These are phyloP conservation scores for Chesias legatella DNA, from an alignment of 2,888 invertebrate genomes.

Conservation along the genomic window DNA sequence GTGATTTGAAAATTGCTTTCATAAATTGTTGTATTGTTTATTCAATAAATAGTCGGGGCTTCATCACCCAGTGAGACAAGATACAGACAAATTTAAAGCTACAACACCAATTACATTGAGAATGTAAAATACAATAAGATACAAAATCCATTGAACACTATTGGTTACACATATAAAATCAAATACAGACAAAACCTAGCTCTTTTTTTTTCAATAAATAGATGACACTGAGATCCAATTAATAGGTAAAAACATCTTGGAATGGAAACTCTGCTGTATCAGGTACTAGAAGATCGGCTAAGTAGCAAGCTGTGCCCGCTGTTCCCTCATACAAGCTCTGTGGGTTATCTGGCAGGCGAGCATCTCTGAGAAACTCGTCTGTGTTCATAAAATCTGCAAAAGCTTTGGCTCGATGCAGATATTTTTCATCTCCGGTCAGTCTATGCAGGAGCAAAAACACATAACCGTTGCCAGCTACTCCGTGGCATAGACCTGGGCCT, in stretches of 20 bases:
- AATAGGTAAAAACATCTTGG: slow-evolving; percentile 83
- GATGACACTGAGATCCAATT: slow-evolving; percentile 17
- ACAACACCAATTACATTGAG: slow-evolving; percentile 12
- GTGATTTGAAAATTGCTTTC: not conserved
- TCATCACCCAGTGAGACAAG: slow-evolving; percentile 16
- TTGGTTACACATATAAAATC: slow-evolving; percentile 1
- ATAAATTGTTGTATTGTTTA: slow-evolving; percentile 11
- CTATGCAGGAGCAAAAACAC: slow-evolving; percentile 88
- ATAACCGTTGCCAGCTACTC: slow-evolving; percentile 91
- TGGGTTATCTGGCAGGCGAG: slow-evolving; percentile 89
- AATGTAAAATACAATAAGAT: slow-evolving; percentile 12
- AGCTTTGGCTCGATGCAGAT: slow-evolving; percentile 86
- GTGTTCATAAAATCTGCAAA: slow-evolving; percentile 88
- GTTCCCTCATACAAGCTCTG: slow-evolving; percentile 92
- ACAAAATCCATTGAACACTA: slow-evolving; percentile 9
- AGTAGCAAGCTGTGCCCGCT: slow-evolving; percentile 91
- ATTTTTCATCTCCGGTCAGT: slow-evolving; percentile 84
- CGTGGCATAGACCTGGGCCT: slow-evolving; percentile 95
- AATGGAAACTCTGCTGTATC: slow-evolving; percentile 90
- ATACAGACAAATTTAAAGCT: slow-evolving; percentile 14
- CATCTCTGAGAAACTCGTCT: slow-evolving; percentile 83
- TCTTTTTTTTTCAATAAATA: slow-evolving; percentile 32
- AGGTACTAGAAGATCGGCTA: slow-evolving; percentile 87
- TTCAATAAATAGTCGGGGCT: slow-evolving; percentile 26
- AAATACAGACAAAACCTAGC: slow-evolving; percentile 5